phyloP scores from a whole-genome alignment of 2,888 invertebrate species.

The Aplocera efformata region DNA sequence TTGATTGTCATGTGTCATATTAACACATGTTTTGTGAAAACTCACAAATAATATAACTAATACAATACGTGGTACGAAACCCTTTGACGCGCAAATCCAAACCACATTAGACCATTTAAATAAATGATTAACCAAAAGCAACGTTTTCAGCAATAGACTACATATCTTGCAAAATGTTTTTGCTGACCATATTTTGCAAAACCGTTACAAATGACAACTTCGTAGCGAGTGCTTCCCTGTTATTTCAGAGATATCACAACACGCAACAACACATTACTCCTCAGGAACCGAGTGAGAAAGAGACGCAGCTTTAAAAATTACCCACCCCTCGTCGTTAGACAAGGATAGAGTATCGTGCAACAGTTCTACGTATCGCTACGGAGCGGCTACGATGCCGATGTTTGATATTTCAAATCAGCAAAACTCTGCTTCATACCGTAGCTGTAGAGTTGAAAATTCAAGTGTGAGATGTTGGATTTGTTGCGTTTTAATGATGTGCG shows the following conservation, averaged over 20 bases:
- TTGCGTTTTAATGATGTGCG: slow-evolving; percentile 41
- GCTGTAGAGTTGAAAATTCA: slow-evolving; percentile 30
- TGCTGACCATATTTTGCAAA: slow-evolving; percentile 59
- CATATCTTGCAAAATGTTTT: slow-evolving; percentile 25
- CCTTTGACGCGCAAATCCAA: too few species aligned
- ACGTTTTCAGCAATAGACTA: too few species aligned
- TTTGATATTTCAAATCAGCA: slow-evolving; percentile 8
- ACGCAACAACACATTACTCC: slow-evolving; percentile 80
- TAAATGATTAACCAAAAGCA: too few species aligned
- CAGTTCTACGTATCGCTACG: slow-evolving; percentile 61
- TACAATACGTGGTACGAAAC: too few species aligned
- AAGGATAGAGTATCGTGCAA: slow-evolving; percentile 61
- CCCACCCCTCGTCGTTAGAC: slow-evolving; percentile 44
- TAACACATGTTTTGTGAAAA: too few species aligned
- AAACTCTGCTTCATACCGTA: slow-evolving; percentile 30
- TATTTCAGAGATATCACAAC: slow-evolving; percentile 81
- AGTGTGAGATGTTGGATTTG: slow-evolving; percentile 27
- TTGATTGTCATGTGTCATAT: too few species aligned
- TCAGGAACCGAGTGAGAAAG: slow-evolving; percentile 64
- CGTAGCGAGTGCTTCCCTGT: slow-evolving; percentile 80
- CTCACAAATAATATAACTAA: too few species aligned
- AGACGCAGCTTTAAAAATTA: slow-evolving; percentile 63
- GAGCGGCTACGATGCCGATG: slow-evolving; percentile 39
- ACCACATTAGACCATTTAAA: too few species aligned
- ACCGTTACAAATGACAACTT: slow-evolving; percentile 81